Percentiles rank a stretch among this genome's conserved stretches.
These are phyloP conservation scores for Ariolimax columbianus DNA, from an alignment of 2,888 invertebrate species.

Conservation along the genomic window DNA sequence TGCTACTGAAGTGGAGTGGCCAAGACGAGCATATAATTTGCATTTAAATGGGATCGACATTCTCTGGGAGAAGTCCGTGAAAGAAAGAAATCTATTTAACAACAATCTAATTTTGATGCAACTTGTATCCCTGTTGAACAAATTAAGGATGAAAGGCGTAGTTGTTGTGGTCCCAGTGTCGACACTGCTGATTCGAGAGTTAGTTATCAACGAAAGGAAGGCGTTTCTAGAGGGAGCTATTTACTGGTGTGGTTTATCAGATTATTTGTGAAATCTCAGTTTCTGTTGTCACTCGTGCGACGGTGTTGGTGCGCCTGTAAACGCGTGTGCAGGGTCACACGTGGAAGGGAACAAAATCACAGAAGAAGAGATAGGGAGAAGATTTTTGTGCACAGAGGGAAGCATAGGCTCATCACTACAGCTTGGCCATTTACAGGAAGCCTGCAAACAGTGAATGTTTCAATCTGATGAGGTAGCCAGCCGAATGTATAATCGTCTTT, in stretches of 20 bases:
- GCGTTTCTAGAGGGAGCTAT: background rate
- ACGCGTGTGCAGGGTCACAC: background rate
- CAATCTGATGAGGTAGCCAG: too few species aligned
- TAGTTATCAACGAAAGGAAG: constrained; percentile 57
- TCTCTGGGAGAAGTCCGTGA: constrained; percentile 49
- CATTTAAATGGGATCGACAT: constrained; percentile 59
- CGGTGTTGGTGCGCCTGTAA: background rate
- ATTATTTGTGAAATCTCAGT: constrained; percentile 20
- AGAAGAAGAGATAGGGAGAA: too few species aligned
- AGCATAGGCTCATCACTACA: too few species aligned
- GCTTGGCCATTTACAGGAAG: too few species aligned
- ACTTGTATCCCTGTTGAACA: constrained; percentile 49
- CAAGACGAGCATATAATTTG: constrained; percentile 55
- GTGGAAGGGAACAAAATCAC: too few species aligned
- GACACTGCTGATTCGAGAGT: constrained; percentile 52
- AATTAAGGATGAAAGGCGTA: constrained; percentile 53
- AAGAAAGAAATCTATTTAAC: constrained; percentile 57
- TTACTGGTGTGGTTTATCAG: constrained; percentile 37
- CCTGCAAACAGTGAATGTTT: too few species aligned
- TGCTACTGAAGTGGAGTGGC: constrained; percentile 9
- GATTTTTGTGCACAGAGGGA: too few species aligned
- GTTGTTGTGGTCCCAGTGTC: constrained; percentile 51
- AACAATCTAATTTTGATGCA: constrained; percentile 58
- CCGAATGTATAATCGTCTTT: too few species aligned
- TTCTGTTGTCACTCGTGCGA: background rate